Evolutionary conservation across 2,888 invertebrate genomes (phyloP).

Genomic region (Marasmarcha lunaedactyla): DNA sequence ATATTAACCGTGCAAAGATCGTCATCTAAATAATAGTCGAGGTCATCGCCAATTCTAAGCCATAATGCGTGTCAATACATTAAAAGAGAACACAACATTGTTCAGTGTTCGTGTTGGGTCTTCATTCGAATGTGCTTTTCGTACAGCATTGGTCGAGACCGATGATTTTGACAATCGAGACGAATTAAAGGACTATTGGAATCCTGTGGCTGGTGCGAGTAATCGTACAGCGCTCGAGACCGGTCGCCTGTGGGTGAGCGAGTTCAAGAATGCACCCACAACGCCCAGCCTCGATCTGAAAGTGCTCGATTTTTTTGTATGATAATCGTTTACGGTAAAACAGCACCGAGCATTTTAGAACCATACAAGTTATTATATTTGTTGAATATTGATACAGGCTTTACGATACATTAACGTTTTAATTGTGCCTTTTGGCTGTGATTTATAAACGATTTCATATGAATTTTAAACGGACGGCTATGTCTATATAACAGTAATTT

Average conservation of each 20-base stretch:
- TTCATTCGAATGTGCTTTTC: constrained; percentile 55
- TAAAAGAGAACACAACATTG: constrained; percentile 48
- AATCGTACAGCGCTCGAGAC: constrained; percentile 62
- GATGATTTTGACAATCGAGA: no score
- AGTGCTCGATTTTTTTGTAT: constrained; percentile 29
- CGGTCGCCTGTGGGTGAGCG: constrained; percentile 69
- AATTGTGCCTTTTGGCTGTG: no score
- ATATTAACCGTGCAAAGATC: constrained; percentile 21
- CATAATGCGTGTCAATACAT: constrained; percentile 21
- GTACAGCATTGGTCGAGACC: no score
- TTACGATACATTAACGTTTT: no score
- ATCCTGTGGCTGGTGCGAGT: constrained; percentile 20
- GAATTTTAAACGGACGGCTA: no score
- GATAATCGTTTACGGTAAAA: neutral
- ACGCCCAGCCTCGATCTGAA: constrained; percentile 57
- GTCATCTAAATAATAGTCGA: constrained; percentile 24
- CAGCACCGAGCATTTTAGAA: neutral
- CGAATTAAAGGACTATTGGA: no score
- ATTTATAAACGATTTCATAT: no score
- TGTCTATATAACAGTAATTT: no score
- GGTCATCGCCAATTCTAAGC: constrained; percentile 27
- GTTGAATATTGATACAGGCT: no score
- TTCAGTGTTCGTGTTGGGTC: constrained; percentile 59
- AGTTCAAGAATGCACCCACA: constrained; percentile 56
- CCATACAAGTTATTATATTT: no score